Base-by-base conservation (phyloP, 53 echinoderm and acorn worm genomes). In the Actinopyga echinites region DNA sequence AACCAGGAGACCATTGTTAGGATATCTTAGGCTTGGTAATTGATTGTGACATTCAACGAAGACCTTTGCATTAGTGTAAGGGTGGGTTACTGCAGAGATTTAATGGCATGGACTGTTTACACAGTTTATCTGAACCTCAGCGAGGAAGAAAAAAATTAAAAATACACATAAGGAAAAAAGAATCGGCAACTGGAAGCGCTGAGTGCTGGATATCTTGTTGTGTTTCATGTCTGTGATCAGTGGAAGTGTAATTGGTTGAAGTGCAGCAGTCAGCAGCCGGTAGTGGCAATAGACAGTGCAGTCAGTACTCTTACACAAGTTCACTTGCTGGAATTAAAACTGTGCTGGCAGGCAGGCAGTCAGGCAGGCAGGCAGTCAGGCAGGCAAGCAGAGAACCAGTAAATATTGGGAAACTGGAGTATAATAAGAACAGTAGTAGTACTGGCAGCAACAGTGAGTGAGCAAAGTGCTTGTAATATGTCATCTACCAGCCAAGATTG, bases 1-100 rank as follows among this genome's bases (percentile, higher is more conserved):
- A 56, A 77, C 77, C 77, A 54, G 49, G 77, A 45, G 56, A 77
- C 56, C 77, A 77, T 77, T 77, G 77, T 77, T 77, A 77, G 77
- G 30, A 77, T 77, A 55, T 77, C 54, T 53, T 77, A 55, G 54
- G 77, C 77, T 77, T 56, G 77, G 77, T 77, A 77, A 77, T 77
- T 77, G 77, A 54, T 77, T 54, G 56, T 77, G 77, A 77, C 77
- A 77, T 77, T 77, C 77, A 71, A 13, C 40, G 71, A 43, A 71
- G 71, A 71, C 71, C 71, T 71, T 44, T 71, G 71, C 71, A 71
- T 71, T 71, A 44, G 71, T 71, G 42, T 40, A 71, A 71, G 71
- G 71, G 71, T 71, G 71, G 71, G 71, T 40, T 71, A 71, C 38
- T 34, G 68, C 71, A 71, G 20, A 71, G 71, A 77, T 24, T 34